Base-by-base conservation (phyloP, 23 tunicate genomes). In the Halocynthia roretzi region DNA sequence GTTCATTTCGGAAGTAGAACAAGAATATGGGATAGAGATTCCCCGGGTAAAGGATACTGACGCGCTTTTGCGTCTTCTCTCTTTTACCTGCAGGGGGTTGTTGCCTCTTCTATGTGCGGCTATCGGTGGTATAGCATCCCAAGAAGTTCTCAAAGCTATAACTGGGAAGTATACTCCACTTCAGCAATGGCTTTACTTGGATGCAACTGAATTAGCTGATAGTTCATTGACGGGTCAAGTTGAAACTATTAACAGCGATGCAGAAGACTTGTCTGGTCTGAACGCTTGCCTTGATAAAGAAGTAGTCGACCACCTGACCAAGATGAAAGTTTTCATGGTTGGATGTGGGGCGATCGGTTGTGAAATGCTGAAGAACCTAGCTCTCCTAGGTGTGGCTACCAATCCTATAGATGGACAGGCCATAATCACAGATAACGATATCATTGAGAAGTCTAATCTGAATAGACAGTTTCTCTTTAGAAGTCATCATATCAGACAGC, bases 261-360 rank as follows among this genome's bases (percentile, higher is more conserved):
- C 14, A 22, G 44, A 31, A 31, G 44, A 31, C 44, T 50, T 20
- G 8, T 50, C 19, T 52, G 62, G 17, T 6, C 31, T 50, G 14
- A 53, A 74, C 54, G 56, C 56, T 52, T 74, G 78, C 56, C 67
- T 74, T 8, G 78, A 63, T 20, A 53, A 52, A 12, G 19, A 8
- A 8, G 62, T 74, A 63, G 48, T 17, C 5, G 18, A 10, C 17
- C 56, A 17, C 6, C 56, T 74, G 31, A 2, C 78, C 10, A 53
- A 52, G 62, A 19, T 74, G 11, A 74, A 74, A 8, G 56, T 74
- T 14, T 74, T 74, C 22, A 54, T 74, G 64, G 67, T 74, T 8
- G 78, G 78, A 74, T 74, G 78, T n/a, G 78, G 78, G 9, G 78
- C 78, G 31, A 74, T 74, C 5, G 78, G 78, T 22, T 74, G 78